Conservation (phyloP, 2,797 vertebrate species). For the Sebastes variabilis region DNA sequence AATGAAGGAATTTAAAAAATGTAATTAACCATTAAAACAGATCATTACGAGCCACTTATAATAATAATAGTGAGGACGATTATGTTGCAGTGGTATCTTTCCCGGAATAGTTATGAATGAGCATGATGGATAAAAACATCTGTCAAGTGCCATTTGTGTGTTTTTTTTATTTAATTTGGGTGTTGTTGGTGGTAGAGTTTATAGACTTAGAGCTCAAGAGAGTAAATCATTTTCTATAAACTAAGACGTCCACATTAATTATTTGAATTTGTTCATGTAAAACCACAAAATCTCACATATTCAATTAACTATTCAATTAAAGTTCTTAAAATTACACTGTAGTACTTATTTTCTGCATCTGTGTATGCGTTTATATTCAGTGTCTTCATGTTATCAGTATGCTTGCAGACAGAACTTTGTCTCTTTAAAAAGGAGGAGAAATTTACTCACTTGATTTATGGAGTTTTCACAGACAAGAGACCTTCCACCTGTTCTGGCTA, state of each 20-base stretch:
- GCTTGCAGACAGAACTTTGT: background rate
- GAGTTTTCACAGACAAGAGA: background rate
- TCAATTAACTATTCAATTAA: background rate
- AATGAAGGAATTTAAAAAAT: background rate
- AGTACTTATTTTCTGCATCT: background rate
- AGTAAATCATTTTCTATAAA: background rate
- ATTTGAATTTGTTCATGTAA: background rate
- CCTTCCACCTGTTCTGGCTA: constrained; percentile 8
- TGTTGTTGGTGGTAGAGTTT: background rate
- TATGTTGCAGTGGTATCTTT: background rate
- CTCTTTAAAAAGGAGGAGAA: background rate
- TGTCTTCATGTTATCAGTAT: background rate
- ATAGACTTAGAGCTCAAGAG: background rate
- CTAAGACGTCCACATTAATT: background rate
- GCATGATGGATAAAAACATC: background rate
- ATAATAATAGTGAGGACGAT: background rate
- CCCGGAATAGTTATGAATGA: background rate
- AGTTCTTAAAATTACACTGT: background rate
- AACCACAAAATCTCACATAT: background rate
- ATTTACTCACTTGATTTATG: background rate
- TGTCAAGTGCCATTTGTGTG: background rate
- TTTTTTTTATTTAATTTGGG: background rate
- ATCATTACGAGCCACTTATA: background rate
- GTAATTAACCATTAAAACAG: background rate
- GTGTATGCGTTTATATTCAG: background rate